Evolutionary conservation across 2,113 vertebrate species (phyloP).

Genomic region (Gorsachius goisagi): DNA sequence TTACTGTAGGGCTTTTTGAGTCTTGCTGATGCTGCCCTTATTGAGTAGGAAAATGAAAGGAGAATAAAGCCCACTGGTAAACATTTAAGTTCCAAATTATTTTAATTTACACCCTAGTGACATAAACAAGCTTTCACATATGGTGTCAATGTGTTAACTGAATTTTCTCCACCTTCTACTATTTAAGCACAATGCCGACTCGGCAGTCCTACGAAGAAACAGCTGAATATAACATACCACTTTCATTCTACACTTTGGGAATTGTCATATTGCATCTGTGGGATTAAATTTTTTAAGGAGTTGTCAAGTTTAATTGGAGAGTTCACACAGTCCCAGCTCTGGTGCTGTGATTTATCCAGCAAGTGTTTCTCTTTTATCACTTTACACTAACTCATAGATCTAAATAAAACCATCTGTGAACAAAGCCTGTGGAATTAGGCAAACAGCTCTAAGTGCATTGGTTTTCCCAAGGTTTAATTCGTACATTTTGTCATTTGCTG

Average conservation of each 20-base stretch:
- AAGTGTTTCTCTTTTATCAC: constrained; percentile 46
- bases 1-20: neutral
- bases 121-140: neutral
- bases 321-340: constrained; percentile 61
- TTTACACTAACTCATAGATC: constrained; percentile 45
- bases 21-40: neutral
- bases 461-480: constrained; percentile 1
- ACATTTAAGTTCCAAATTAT: neutral
- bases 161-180: neutral
- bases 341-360: constrained; percentile 54
- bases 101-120: neutral
- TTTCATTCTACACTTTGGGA: neutral
- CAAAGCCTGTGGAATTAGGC: constrained; percentile 29
- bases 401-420: constrained; percentile 70
- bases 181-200: neutral
- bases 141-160: neutral
- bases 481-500: neutral
- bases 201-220: neutral
- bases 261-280: constrained; percentile 33
- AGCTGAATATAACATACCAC: neutral
- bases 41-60: neutral
- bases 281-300: constrained; percentile 47
- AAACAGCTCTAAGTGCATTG: neutral
- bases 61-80: neutral
- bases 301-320: constrained; percentile 71